Base-by-base conservation (phyloP, 2,888 invertebrate species). In the Itoplectis maculator region DNA sequence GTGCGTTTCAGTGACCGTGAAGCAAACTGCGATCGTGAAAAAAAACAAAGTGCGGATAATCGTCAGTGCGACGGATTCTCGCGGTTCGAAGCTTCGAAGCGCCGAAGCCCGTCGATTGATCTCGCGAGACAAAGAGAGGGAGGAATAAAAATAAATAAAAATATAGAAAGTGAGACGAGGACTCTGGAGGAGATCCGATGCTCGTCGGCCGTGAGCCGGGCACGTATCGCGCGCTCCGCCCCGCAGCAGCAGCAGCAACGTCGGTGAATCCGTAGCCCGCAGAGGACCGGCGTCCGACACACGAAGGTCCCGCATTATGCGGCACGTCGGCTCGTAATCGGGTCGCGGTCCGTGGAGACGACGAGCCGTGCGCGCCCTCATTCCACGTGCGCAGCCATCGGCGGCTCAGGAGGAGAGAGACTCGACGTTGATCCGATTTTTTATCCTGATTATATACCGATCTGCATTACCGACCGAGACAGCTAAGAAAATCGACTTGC, bases 241-340 rank as follows among this genome's bases (percentile, higher is more conserved):
- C 77, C n/a, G n/a, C n/a, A 75, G 59, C 63, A 72, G 68, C 76
- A 65, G 65, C 75, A 70, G 54, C 63, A 75, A 49, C 78, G 40
- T 63, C 76, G 40, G 54, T 69, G 76, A 81, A 61, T 72, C 68
- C 76, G 84, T 81, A 73, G n/a, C n/a, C n/a, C n/a, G n/a, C n/a
- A n/a, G n/a, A n/a, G 81, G 76, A 77, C 75, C 77, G 74, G n/a
- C n/a, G n/a, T n/a, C n/a, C 56, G 29, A 29, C n/a, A n/a, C n/a
- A 79, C 79, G 78, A 83, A 83, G 83, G 79, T 70, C 69, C 68
- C 80, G n/a, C 29, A 79, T 81, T 77, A 81, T 81, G 82, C 76
- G 68, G 56, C 81, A 59, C 29, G 56, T 56, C 61, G 63, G 47
- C 47, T 54, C 63, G 47, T 49, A 78, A 74, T 78, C 78, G 40